These are phyloP conservation scores for Psilopsiagon aymara DNA, from an alignment of 2,113 vertebrate species.

Conservation along the genomic window DNA sequence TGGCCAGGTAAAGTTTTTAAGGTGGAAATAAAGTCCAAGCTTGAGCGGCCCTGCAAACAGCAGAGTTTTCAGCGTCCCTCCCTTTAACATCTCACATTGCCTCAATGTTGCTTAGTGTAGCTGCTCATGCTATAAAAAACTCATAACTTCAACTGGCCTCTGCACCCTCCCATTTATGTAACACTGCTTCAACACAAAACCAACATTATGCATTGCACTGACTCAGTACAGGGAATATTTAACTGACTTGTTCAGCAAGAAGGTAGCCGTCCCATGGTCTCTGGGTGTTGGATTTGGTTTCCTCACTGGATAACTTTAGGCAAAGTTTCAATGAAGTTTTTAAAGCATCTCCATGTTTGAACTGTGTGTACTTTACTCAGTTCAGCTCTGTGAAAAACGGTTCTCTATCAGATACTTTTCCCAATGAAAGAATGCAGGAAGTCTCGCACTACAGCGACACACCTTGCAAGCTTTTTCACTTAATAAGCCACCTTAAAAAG, in stretches of 20 bases:
- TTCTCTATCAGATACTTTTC: constrained; percentile 23
- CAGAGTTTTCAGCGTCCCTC: not conserved
- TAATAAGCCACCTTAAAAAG: constrained; percentile 68
- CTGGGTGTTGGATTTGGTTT: not conserved
- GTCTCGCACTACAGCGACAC: not conserved
- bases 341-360: not conserved
- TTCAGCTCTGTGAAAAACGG: not conserved
- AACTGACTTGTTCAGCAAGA: not conserved
- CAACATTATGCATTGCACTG: constrained; percentile 12
- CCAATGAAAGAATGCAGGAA: constrained; percentile 5
- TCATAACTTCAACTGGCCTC: constrained; percentile 29
- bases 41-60: constrained; percentile 71
- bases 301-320: not conserved
- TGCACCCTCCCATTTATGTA: constrained; percentile 31
- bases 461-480: not conserved
- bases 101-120: constrained; percentile 34
- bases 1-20: constrained; percentile 98
- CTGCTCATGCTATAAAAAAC: not conserved
- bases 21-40: constrained; percentile 91
- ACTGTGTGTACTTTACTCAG: not conserved
- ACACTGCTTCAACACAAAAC: constrained; percentile 3
- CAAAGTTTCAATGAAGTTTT: constrained; percentile 10
- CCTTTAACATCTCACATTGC: constrained; percentile 54
- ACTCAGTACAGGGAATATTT: not conserved
- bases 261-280: not conserved